Conservation (phyloP, 2,797 vertebrate species). For the Mormyrops boulengeri region DNA sequence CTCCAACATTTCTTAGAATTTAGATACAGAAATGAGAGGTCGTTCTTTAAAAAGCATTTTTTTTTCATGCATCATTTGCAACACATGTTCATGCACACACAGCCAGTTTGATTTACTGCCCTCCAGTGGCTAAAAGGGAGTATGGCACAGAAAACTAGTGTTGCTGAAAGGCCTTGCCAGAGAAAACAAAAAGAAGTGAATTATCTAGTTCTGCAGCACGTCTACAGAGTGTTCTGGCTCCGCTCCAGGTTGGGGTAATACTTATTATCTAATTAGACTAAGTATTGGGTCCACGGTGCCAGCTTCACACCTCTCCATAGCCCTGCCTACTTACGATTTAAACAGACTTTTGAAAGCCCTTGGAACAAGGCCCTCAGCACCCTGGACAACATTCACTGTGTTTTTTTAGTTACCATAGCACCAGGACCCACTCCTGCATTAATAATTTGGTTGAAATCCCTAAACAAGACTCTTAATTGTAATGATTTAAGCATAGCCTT, state of each 20-base stretch:
- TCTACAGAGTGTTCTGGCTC: conserved; percentile 32
- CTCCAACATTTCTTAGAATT: background rate
- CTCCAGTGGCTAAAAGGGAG: conserved; percentile 17
- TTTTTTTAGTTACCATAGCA: background rate
- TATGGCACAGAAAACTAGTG: background rate
- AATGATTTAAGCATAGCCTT: conserved; percentile 42
- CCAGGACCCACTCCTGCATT: background rate
- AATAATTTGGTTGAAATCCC: conserved; percentile 38
- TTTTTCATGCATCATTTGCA: background rate
- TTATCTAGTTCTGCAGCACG: conserved; percentile 32
- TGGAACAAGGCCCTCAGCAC: conserved; percentile 3
- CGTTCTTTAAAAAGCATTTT: background rate
- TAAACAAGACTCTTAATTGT: conserved; percentile 42
- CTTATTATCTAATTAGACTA: conserved; percentile 47
- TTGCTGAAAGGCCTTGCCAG: background rate
- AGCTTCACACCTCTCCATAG: conserved; percentile 32
- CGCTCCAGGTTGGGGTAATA: conserved; percentile 30
- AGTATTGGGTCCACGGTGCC: conserved; percentile 43
- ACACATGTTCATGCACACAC: background rate
- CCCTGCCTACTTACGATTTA: conserved; percentile 10
- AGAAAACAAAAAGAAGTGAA: background rate
- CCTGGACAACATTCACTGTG: conserved; percentile 1
- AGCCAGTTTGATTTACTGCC: background rate
- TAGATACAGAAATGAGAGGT: background rate
- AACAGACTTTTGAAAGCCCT: conserved; percentile 9